phyloP scores from a whole-genome alignment of 2,888 invertebrate species.

The Hirtodrosophila trivittata region DNA sequence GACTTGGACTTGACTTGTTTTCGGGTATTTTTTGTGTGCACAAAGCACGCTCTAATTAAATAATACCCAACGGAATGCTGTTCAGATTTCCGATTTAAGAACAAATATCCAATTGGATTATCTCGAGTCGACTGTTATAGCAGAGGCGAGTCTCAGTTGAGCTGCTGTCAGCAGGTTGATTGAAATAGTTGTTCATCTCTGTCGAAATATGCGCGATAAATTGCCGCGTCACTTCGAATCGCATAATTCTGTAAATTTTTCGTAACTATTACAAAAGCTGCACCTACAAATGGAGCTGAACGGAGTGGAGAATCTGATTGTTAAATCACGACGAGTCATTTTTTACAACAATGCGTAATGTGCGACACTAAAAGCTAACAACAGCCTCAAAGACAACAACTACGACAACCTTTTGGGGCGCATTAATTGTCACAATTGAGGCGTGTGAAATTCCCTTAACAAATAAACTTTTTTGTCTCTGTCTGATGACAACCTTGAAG shows the following conservation, averaged over 20 bases:
- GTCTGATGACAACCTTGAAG: slow-evolving; percentile 62
- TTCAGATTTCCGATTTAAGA: too few relatives aligned
- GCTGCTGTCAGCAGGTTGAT: too few relatives aligned
- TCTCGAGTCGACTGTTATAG: too few relatives aligned
- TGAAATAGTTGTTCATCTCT: slow-evolving; percentile 3
- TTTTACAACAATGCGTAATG: slow-evolving; percentile 58
- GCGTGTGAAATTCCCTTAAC: slow-evolving; percentile 71
- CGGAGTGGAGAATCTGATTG: slow-evolving; percentile 47
- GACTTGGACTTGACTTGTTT: too few relatives aligned
- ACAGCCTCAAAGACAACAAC: slow-evolving; percentile 25
- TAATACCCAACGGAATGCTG: neutral
- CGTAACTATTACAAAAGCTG: slow-evolving; percentile 38
- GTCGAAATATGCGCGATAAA: slow-evolving; percentile 34
- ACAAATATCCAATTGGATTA: too few relatives aligned
- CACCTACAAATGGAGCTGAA: slow-evolving; percentile 57
- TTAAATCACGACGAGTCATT: slow-evolving; percentile 69
- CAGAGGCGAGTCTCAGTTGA: too few relatives aligned
- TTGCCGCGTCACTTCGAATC: slow-evolving; percentile 59
- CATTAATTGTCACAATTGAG: slow-evolving; percentile 74
- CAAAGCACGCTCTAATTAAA: slow-evolving; percentile 35
- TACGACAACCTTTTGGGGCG: slow-evolving; percentile 36
- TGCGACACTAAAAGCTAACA: slow-evolving; percentile 28
- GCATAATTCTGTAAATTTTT: slow-evolving; percentile 63
- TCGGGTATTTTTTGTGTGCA: too few relatives aligned
- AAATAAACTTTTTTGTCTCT: slow-evolving; percentile 40